phyloP scores from a whole-genome alignment of 2,797 vertebrate genomes.

The Catamblyrhynchus diadema region DNA sequence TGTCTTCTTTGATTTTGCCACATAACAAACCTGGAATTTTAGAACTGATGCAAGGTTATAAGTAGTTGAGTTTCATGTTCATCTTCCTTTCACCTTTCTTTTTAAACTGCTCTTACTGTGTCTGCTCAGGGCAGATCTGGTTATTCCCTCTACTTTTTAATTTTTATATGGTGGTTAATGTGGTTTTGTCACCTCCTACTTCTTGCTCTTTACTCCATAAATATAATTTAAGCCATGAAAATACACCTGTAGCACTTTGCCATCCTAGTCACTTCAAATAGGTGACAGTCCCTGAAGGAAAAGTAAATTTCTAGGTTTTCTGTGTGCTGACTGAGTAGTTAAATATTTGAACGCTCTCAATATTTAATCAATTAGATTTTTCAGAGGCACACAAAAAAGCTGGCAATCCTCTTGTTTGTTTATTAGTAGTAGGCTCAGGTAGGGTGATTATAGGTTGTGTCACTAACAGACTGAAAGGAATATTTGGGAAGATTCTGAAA shows the following conservation, averaged over 20 bases:
- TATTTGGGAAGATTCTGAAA: slow-evolving; percentile 49
- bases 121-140: not conserved
- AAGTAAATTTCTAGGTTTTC: not conserved
- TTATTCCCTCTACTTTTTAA: not conserved
- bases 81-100: not conserved
- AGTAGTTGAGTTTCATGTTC: not conserved
- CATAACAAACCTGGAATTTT: not conserved
- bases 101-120: rapidly evolving
- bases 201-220: not conserved
- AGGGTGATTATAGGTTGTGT: slow-evolving; percentile 10
- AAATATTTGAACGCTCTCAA: slow-evolving; percentile 32
- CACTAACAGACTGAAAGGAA: not conserved
- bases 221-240: not conserved
- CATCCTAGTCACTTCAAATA: not conserved
- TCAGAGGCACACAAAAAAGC: not conserved
- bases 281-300: not conserved
- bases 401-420: slow-evolving; percentile 33
- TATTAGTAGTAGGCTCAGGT: slow-evolving; percentile 23
- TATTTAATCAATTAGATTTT: slow-evolving; percentile 46
- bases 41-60: not conserved
- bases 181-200: not conserved
- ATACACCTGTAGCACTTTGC: not conserved
- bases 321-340: not conserved
- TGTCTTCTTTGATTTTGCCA: not conserved
- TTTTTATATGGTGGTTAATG: not conserved